Evolutionary conservation across 2,797 vertebrate genomes (phyloP).

Genomic region (Thalassophryne amazonica): DNA sequence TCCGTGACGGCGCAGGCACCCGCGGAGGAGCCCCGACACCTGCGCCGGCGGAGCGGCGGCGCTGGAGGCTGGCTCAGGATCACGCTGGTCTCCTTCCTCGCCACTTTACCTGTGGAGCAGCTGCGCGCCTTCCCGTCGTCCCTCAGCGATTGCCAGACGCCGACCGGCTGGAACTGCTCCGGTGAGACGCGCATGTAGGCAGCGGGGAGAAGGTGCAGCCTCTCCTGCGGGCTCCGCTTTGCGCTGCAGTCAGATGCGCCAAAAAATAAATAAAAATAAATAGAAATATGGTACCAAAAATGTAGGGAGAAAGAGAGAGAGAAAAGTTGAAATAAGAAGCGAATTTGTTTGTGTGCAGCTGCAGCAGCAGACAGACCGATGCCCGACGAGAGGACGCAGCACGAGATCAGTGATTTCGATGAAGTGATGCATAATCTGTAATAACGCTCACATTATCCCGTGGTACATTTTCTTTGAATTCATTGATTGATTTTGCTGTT

Average conservation of each 20-base stretch:
- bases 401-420: too few relatives aligned
- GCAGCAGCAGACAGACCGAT: too few relatives aligned
- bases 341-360: too few relatives aligned
- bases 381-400: too few relatives aligned
- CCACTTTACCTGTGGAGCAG: constrained; percentile 89
- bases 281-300: too few relatives aligned
- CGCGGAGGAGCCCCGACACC: constrained; percentile 64
- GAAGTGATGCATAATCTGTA: too few relatives aligned
- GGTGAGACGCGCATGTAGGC: constrained; percentile 77
- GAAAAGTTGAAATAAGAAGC: too few relatives aligned
- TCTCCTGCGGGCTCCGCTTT: not conserved
- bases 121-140: constrained; percentile 96
- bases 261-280: too few relatives aligned
- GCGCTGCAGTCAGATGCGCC: not conserved
- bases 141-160: constrained; percentile 97
- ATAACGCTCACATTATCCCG: too few relatives aligned
- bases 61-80: constrained; percentile 88
- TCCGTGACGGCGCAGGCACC: constrained; percentile 58
- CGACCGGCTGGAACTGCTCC: constrained; percentile 98
- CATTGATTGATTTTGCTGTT: too few relatives aligned
- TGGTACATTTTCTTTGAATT: too few relatives aligned
- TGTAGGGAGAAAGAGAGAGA: too few relatives aligned
- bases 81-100: constrained; percentile 82
- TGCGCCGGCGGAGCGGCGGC: constrained; percentile 79
- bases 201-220: constrained; percentile 6